Evolutionary conservation across 2,113 vertebrate species (phyloP).

Genomic region (Pluvianellus socialis): DNA sequence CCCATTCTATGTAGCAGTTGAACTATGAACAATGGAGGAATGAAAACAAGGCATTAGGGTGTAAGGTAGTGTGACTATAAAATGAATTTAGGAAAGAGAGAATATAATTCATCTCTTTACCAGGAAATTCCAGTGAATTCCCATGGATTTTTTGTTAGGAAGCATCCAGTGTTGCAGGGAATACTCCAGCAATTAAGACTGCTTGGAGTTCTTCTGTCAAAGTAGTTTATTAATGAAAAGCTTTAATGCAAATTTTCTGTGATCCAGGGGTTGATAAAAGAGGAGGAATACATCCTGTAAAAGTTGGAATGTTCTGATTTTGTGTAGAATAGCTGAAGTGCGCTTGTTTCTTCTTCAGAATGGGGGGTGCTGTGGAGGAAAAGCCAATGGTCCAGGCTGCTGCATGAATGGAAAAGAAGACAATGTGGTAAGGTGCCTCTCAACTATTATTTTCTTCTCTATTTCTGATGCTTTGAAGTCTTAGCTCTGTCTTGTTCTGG

Average conservation of each 20-base stretch:
- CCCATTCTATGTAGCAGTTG: neutral
- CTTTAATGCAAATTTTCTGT: neutral
- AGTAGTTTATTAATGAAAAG: neutral
- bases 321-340: neutral
- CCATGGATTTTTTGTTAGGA: neutral
- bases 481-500: neutral
- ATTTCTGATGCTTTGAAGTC: neutral
- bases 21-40: neutral
- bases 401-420: conserved; percentile 75
- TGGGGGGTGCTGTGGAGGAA: conserved; percentile 80
- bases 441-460: neutral
- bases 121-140: neutral
- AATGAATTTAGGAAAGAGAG: neutral
- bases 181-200: neutral
- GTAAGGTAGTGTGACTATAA: neutral
- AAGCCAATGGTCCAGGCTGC: conserved; percentile 72
- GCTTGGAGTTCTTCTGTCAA: neutral
- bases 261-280: neutral
- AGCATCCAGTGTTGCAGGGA: neutral
- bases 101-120: neutral
- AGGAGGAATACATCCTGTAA: neutral
- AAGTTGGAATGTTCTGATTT: neutral
- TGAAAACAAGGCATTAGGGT: neutral
- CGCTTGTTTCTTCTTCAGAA: conserved; percentile 50
- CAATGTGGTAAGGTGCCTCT: conserved; percentile 37